phyloP scores from a whole-genome alignment of 2,888 invertebrate genomes.

The Drosophila austrosaltans region DNA sequence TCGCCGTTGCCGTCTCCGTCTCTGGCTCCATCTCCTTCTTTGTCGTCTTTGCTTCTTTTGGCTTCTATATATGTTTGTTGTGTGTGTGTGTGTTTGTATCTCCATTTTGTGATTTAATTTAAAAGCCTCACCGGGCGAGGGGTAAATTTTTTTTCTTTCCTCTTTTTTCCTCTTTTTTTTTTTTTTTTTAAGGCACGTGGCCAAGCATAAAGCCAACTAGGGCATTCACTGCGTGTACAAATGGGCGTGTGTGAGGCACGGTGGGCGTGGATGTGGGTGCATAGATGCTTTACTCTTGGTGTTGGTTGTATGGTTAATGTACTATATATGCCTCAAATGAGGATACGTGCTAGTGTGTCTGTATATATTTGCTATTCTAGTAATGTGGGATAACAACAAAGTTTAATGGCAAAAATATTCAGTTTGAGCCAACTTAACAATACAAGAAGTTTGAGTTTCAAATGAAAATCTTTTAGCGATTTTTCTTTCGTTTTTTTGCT shows the following conservation, averaged over 20 bases:
- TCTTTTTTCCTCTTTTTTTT: too few species aligned
- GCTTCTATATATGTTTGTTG: constrained; percentile 38
- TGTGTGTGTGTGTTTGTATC: constrained; percentile 28
- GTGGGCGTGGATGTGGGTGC: constrained; percentile 14
- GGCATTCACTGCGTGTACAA: constrained; percentile 17
- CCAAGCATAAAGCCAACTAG: constrained; percentile 35
- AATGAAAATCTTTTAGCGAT: background rate
- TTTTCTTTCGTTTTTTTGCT: background rate
- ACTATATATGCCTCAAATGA: constrained; percentile 51
- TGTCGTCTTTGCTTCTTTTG: constrained; percentile 51
- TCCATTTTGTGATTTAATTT: constrained; percentile 77
- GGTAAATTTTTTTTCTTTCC: constrained; percentile 16
- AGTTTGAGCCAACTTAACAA: background rate
- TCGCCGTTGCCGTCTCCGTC: constrained; percentile 49
- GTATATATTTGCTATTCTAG: constrained; percentile 20
- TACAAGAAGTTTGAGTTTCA: background rate
- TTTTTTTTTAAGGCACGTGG: constrained; percentile 32
- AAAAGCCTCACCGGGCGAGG: constrained; percentile 62
- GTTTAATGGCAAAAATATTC: constrained; percentile 12
- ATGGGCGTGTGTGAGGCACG: constrained; percentile 39
- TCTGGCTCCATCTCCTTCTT: constrained; percentile 47
- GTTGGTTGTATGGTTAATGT: constrained; percentile 57
- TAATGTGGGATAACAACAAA: constrained; percentile 3
- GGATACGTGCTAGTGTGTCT: constrained; percentile 67
- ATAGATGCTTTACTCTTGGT: background rate